phyloP scores from a whole-genome alignment of 2,797 vertebrate species.

The Clamator glandarius region DNA sequence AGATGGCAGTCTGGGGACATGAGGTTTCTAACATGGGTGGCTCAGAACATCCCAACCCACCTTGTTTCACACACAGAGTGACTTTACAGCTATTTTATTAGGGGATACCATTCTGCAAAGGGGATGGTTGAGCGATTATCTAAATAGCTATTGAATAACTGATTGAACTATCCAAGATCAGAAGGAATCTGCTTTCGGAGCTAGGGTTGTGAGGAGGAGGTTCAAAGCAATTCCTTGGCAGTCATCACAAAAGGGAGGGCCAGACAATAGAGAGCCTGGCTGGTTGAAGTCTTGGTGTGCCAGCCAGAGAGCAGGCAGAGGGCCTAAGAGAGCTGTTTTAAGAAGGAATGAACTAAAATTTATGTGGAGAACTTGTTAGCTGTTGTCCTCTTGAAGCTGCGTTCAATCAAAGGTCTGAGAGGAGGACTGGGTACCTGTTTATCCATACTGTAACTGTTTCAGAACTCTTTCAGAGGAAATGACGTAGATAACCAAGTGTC shows the following conservation, averaged over 20 bases:
- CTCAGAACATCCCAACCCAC: background rate
- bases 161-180: background rate
- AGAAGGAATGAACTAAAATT: background rate
- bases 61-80: rapidly evolving
- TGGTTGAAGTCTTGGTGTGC: background rate
- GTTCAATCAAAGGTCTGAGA: too few species aligned
- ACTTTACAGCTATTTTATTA: background rate
- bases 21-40: background rate
- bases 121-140: background rate
- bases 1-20: background rate
- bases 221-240: background rate
- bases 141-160: background rate
- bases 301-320: background rate
- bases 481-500: background rate
- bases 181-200: background rate
- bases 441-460: too few species aligned
- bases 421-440: too few species aligned
- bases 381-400: too few species aligned
- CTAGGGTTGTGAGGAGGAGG: background rate
- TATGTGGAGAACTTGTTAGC: background rate
- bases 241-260: rapidly evolving
- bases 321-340: background rate
- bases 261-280: background rate
- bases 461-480: background rate
- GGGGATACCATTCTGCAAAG: background rate